Evolutionary conservation across 2,113 vertebrate species (phyloP).

Genomic region (Lepus timidus): DNA sequence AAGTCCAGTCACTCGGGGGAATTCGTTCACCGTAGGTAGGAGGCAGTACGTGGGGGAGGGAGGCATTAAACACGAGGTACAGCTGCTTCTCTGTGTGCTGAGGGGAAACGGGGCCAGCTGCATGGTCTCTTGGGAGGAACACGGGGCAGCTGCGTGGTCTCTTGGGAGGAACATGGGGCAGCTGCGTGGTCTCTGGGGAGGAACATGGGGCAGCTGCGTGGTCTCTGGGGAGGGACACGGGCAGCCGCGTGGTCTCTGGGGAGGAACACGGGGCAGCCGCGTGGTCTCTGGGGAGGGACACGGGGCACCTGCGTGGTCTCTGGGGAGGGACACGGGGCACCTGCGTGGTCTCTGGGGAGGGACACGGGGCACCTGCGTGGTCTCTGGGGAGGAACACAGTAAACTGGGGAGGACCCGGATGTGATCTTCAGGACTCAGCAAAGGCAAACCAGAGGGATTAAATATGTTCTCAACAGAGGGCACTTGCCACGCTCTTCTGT

Average conservation of each 20-base stretch:
- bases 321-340: neutral
- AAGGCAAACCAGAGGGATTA: constrained; percentile 19
- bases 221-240: neutral
- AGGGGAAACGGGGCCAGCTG: neutral
- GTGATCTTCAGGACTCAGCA: neutral
- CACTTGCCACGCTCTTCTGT: too few species aligned
- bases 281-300: neutral
- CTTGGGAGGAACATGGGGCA: too few species aligned
- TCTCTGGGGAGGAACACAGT: neutral
- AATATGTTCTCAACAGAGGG: neutral
- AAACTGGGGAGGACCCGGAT: neutral
- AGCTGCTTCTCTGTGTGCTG: neutral
- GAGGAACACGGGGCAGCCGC: neutral
- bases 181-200: too few species aligned
- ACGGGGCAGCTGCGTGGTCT: too few species aligned
- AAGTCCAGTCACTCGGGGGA: too few species aligned
- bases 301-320: neutral
- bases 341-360: too few species aligned
- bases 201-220: neutral
- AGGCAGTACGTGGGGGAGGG: neutral
- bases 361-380: neutral
- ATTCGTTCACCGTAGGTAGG: neutral
- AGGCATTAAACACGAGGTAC: neutral
- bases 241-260: neutral
- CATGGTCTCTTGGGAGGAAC: too few species aligned